Conservation (phyloP, 2,888 invertebrate species). For the Myathropa florea region DNA sequence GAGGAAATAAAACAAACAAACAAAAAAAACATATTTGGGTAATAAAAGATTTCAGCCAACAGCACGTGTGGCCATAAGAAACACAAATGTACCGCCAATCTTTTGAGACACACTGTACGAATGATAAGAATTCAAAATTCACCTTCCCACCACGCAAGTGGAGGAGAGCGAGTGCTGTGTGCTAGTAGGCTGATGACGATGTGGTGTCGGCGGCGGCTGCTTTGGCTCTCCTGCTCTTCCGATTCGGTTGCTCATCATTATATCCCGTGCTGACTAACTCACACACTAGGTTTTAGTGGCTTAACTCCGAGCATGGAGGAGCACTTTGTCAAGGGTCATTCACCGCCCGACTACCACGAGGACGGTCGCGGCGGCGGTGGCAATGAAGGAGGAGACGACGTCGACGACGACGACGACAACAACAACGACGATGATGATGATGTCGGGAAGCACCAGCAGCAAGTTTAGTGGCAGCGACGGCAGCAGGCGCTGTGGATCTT, state of each 20-base stretch:
- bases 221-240: not conserved
- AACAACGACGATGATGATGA: not conserved
- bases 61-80: conserved; percentile 1
- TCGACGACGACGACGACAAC: not conserved
- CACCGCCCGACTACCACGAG: conserved; percentile 12
- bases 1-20: not conserved
- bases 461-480: not conserved
- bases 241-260: conserved; percentile 18
- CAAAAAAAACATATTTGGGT: not conserved
- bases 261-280: conserved; percentile 20
- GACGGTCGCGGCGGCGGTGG: not conserved
- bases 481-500: conserved; percentile 35
- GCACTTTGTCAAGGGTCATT: conserved; percentile 51
- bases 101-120: conserved; percentile 39
- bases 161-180: not conserved
- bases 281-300: conserved; percentile 36
- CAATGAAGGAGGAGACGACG: not conserved
- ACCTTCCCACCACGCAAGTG: not conserved
- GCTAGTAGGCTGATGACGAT: not conserved
- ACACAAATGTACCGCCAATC: not conserved
- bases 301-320: conserved; percentile 7
- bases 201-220: not conserved
- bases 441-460: conserved; percentile 3
- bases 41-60: conserved; percentile 7
- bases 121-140: conserved; percentile 16